A percentile compares a stretch with the other conserved stretches of the same genome.
These are phyloP conservation scores for Ophiodon elongatus DNA, from an alignment of 2,113 vertebrate genomes.

Conservation along the genomic window DNA sequence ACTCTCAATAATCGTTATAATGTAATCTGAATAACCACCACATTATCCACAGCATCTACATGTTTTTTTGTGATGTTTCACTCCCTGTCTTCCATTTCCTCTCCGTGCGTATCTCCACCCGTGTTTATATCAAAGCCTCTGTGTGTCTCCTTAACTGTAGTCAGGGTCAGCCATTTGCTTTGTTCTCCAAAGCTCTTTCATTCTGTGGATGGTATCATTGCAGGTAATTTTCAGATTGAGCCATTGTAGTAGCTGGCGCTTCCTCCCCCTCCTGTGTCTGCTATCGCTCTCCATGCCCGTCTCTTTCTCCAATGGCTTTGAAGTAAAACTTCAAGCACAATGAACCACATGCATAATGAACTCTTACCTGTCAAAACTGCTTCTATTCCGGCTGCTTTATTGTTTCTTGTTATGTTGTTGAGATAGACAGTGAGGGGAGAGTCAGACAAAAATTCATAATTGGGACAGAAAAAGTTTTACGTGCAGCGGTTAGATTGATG, in stretches of 20 bases:
- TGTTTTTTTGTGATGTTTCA: conserved; percentile 43
- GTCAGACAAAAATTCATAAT: conserved; percentile 69
- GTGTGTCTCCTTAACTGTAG: conserved; percentile 59
- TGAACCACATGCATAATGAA: conserved; percentile 79
- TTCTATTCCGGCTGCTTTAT: conserved; percentile 58
- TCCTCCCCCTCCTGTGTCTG: conserved; percentile 45
- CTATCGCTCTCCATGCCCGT: conserved; percentile 65
- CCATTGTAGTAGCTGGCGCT: conserved; percentile 56
- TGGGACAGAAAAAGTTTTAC: conserved; percentile 54
- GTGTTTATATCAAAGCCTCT: conserved; percentile 71
- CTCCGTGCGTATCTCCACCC: conserved; percentile 41
- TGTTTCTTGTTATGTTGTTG: conserved; percentile 73
- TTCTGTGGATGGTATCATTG: conserved; percentile 75
- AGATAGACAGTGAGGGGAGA: conserved; percentile 59
- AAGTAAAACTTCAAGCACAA: conserved; percentile 82
- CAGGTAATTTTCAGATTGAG: conserved; percentile 78
- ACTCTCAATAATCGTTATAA: conserved; percentile 1
- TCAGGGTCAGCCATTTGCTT: conserved; percentile 79
- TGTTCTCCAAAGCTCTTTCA: conserved; percentile 74
- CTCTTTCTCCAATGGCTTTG: conserved; percentile 77
- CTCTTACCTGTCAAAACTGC: conserved; percentile 75
- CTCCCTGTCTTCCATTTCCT: conserved; percentile 29
- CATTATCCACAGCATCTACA: conserved; percentile 30
- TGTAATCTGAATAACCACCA: neutral
- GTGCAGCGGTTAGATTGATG: conserved; percentile 50